Evolutionary conservation across 2,113 vertebrate species (phyloP), one percentile per base, ranked within the genome.

Genomic region (Lophotis ruficrista): DNA sequence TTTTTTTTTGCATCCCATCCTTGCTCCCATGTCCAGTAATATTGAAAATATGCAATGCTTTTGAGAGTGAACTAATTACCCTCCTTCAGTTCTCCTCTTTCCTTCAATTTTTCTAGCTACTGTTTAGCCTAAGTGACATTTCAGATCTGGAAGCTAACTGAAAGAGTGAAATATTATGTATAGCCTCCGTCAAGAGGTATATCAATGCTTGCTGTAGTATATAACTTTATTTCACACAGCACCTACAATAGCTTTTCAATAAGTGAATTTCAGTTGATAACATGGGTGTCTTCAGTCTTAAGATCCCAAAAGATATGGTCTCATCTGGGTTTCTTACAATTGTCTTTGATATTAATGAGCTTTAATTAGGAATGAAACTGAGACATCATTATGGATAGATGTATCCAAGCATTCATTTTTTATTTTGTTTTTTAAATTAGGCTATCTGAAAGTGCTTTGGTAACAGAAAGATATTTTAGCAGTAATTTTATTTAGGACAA

Each of bases 331-430:
- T 87, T 91, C 58, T 65, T 66, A 53, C 11, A 68, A 68, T 38
- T 50, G 17, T 69, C 41, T 93, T 93, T 95, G 84, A 95, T 96
- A 87, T 89, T 91, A 94, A 95, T 94, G 77, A 93, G 28, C 13
- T 85, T 69, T 91, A 91, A 90, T 93, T 91, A 65, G 70, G 48
- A 93, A 69, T 85, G 79, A 87, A 83, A 90, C 31, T 23, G 58
- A 96, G 57, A 69, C 20, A 72, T 89, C 48, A 50, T 91, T 87
- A 85, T 57, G 10, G 17, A 69, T 41, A 64, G 12, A 93, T 68
- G 45, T 48, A 85, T 72, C 62, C 24, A 79, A 72, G 30, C 12
- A 72, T 76, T 83, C 13, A 8, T 53, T 38, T 53, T 80, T 64
- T 60, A 5, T 48, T 68, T 81, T 84, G 1, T 33, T 58, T 73